These are phyloP conservation scores for Pemphigus obesinymphae DNA, from an alignment of 1,140 invertebrate species.

Conservation along the genomic window DNA sequence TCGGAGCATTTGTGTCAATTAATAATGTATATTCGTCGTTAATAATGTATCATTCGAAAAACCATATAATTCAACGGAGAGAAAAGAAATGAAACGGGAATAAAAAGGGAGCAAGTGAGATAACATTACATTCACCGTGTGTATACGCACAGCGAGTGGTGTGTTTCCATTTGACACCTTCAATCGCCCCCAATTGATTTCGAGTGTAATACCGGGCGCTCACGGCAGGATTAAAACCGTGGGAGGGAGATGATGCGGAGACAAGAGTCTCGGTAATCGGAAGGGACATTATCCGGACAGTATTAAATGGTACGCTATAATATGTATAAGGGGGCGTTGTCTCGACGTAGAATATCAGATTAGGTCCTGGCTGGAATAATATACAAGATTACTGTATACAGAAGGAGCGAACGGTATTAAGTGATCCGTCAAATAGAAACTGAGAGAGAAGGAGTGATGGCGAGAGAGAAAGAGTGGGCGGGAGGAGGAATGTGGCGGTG, in stretches of 20 bases:
- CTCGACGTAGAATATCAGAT: slow-evolving; percentile 11
- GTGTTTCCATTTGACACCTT: background rate
- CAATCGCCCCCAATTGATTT: slow-evolving; percentile 5
- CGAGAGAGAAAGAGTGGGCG: slow-evolving; percentile 41
- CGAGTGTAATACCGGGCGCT: background rate
- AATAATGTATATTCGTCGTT: background rate
- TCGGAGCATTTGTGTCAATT: background rate
- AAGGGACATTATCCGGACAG: background rate
- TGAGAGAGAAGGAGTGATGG: slow-evolving; percentile 40
- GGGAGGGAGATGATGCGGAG: background rate
- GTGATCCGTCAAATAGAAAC: slow-evolving; percentile 43
- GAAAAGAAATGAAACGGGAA: background rate
- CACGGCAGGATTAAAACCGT: background rate
- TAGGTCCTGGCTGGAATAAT: slow-evolving; percentile 7
- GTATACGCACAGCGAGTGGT: background rate
- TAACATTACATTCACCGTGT: background rate
- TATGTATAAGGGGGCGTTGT: slow-evolving; percentile 32
- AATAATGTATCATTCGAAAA: background rate
- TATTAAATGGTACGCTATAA: slow-evolving; percentile 23
- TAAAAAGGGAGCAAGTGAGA: background rate
- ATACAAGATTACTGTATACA: slow-evolving; percentile 33
- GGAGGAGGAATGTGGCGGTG: too few species aligned
- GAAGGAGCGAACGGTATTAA: slow-evolving; percentile 29
- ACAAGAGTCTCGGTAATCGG: background rate
- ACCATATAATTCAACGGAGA: background rate